These are phyloP conservation scores for Phrixothrix hirtus DNA, from an alignment of 2,888 invertebrate genomes.

Conservation along the genomic window DNA sequence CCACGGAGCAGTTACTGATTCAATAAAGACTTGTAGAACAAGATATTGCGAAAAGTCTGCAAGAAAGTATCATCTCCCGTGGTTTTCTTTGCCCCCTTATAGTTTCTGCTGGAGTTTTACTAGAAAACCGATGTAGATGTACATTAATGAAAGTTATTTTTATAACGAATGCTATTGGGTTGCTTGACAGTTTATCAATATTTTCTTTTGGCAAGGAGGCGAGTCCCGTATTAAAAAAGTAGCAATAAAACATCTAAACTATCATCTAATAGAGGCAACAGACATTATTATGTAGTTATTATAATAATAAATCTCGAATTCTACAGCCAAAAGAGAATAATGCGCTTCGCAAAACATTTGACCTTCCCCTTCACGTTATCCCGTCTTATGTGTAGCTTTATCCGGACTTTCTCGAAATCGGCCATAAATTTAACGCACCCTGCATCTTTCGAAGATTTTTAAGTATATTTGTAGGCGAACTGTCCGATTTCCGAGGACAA, in stretches of 20 bases:
- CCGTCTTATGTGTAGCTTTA: conserved; percentile 45
- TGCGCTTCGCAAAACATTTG: conserved; percentile 46
- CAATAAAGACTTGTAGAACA: no score
- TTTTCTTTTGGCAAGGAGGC: conserved; percentile 4
- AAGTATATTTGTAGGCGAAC: conserved; percentile 35
- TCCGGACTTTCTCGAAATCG: conserved; percentile 38
- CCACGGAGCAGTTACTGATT: no score
- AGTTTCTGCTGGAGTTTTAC: no score
- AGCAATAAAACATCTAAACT: conserved; percentile 43
- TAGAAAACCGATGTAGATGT: no score
- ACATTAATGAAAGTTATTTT: no score
- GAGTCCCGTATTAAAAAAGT: conserved; percentile 22
- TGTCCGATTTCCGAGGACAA: conserved; percentile 33
- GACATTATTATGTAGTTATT: conserved; percentile 52
- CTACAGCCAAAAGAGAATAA: conserved; percentile 42
- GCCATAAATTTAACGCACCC: conserved; percentile 43
- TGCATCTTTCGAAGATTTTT: conserved; percentile 37
- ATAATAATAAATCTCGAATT: conserved; percentile 48
- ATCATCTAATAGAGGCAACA: conserved; percentile 43
- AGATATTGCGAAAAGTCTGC: no score
- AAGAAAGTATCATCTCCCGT: no score
- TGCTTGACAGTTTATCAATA: conserved; percentile 1
- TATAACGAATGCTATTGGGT: background rate
- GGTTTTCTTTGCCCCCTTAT: no score
- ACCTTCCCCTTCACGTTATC: conserved; percentile 44